Evolutionary conservation across 2,113 vertebrate genomes (phyloP).

Genomic region (Kryptolebias marmoratus): DNA sequence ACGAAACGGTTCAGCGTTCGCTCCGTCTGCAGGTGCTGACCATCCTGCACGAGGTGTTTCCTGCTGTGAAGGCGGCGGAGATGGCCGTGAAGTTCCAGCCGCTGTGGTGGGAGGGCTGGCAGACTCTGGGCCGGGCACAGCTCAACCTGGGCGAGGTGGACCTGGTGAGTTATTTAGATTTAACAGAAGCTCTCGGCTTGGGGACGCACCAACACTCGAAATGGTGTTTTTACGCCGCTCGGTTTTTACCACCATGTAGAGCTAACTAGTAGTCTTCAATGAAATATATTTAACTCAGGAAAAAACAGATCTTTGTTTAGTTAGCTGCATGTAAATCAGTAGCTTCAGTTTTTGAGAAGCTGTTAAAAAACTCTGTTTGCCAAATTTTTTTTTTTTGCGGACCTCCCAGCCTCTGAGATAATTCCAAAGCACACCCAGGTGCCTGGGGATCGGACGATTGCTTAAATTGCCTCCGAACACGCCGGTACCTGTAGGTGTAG

Average conservation of each 20-base stretch:
- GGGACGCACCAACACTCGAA: too few species aligned
- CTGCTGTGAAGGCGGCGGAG: slow-evolving; percentile 93
- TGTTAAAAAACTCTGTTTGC: slow-evolving; percentile 49
- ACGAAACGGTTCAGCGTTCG: neutral
- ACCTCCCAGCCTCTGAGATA: slow-evolving; percentile 21
- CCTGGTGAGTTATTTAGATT: slow-evolving; percentile 80
- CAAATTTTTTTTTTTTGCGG: slow-evolving; percentile 14
- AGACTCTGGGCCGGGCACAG: slow-evolving; percentile 94
- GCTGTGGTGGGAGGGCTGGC: slow-evolving; percentile 93
- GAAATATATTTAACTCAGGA: too few species aligned
- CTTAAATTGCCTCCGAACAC: slow-evolving; percentile 57
- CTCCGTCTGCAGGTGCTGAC: slow-evolving; percentile 84
- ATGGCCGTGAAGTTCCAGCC: slow-evolving; percentile 89
- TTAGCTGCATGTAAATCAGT: slow-evolving; percentile 8
- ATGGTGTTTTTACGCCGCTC: too few species aligned
- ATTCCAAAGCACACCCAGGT: slow-evolving; percentile 53
- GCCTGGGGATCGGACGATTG: slow-evolving; percentile 56
- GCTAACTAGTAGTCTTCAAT: too few species aligned
- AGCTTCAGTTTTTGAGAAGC: neutral
- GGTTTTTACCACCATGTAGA: too few species aligned
- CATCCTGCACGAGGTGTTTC: slow-evolving; percentile 92
- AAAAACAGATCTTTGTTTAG: too few species aligned
- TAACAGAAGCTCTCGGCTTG: neutral
- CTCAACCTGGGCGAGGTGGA: slow-evolving; percentile 93
- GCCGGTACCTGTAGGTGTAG: slow-evolving; percentile 54